Evolutionary conservation across 2,113 vertebrate species (phyloP).

Genomic region (Aplodontia rufa): DNA sequence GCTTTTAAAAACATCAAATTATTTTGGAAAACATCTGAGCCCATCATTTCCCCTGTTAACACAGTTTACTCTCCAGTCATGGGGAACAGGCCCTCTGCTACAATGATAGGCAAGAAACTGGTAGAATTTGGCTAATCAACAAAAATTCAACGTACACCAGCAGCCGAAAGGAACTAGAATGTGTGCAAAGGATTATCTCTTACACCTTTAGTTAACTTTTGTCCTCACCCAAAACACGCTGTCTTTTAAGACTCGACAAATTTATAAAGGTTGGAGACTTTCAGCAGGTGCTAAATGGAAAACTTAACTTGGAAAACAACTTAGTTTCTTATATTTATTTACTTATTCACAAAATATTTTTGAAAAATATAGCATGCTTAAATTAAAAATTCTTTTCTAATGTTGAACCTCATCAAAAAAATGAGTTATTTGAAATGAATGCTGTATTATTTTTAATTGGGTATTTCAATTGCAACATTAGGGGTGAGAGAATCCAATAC

Average conservation of each 20-base stretch:
- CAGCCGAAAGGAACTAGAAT: conserved; percentile 12
- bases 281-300: not conserved
- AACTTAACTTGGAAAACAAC: not conserved
- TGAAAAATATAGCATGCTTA: not conserved
- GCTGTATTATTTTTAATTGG: not conserved
- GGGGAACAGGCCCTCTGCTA: not conserved
- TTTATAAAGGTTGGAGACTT: not conserved
- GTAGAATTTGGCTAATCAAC: not conserved
- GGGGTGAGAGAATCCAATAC: conserved; percentile 4
- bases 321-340: conserved; percentile 11
- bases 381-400: not conserved
- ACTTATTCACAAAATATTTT: not conserved
- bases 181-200: not conserved
- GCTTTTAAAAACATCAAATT: not conserved
- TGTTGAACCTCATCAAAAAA: not conserved
- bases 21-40: not conserved
- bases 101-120: not conserved
- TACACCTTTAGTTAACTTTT: conserved; percentile 61
- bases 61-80: not conserved
- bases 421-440: conserved; percentile 16
- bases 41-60: not conserved
- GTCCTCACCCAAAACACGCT: not conserved
- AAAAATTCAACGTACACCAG: conserved; percentile 45
- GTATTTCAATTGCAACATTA: not conserved
- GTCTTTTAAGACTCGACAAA: conserved; percentile 32